Percentiles rank a stretch among this genome's conserved stretches.
phyloP scores from a whole-genome alignment of 2,113 vertebrate genomes.

The Siniperca chuatsi region DNA sequence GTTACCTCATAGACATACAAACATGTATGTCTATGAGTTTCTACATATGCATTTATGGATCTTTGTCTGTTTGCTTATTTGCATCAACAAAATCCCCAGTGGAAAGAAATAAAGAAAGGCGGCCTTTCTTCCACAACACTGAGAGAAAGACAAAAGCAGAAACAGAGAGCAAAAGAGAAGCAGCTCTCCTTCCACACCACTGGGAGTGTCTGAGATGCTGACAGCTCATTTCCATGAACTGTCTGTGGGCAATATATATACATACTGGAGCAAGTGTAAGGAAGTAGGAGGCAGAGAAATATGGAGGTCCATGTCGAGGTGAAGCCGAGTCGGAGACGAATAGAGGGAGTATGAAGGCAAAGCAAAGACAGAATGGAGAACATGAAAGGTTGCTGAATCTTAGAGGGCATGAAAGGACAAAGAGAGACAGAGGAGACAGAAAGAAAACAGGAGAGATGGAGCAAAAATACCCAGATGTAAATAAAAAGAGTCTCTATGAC shows the following conservation, averaged over 20 bases:
- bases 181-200: constrained; percentile 24
- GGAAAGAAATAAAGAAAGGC: background rate
- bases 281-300: constrained; percentile 45
- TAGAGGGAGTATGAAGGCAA: constrained; percentile 12
- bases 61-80: background rate
- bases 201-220: constrained; percentile 45
- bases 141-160: constrained; percentile 10
- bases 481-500: constrained; percentile 1
- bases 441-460: background rate
- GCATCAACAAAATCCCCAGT: background rate
- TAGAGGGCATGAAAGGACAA: constrained; percentile 29
- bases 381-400: constrained; percentile 13
- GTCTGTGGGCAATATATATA: constrained; percentile 35
- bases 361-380: background rate
- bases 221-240: constrained; percentile 59
- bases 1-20: background rate
- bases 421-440: constrained; percentile 11
- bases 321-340: constrained; percentile 16
- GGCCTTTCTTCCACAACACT: background rate
- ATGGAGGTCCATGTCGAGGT: constrained; percentile 32
- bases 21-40: background rate
- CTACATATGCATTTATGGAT: background rate
- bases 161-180: constrained; percentile 5
- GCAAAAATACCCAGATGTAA: constrained; percentile 19
- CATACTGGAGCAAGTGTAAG: constrained; percentile 2